These are phyloP conservation scores for Kryptolebias marmoratus DNA, from an alignment of 2,113 vertebrate genomes.

Conservation along the genomic window DNA sequence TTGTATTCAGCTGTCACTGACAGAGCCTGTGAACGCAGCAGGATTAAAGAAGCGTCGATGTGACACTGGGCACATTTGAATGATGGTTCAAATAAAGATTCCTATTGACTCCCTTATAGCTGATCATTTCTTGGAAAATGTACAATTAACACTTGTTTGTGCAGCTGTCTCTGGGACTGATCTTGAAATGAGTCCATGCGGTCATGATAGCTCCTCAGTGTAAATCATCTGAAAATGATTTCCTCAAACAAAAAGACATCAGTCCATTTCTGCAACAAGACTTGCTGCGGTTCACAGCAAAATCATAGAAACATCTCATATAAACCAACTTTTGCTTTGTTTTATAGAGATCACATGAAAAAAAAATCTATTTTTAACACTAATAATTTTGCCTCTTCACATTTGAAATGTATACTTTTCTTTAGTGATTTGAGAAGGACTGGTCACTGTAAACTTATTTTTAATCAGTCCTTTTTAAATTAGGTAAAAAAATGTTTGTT, in stretches of 20 bases:
- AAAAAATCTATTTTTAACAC: background rate
- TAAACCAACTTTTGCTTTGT: background rate
- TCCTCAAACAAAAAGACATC: background rate
- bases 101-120: slow-evolving; percentile 31
- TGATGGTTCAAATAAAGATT: slow-evolving; percentile 40
- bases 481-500: no score
- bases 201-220: background rate
- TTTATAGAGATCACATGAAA: background rate
- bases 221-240: background rate
- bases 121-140: slow-evolving; percentile 41
- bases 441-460: no score
- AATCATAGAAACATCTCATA: background rate
- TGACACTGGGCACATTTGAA: slow-evolving; percentile 32
- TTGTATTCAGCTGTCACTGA: slow-evolving; percentile 58
- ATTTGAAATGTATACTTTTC: no score
- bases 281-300: background rate
- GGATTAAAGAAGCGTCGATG: slow-evolving; percentile 35
- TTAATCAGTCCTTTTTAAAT: no score
- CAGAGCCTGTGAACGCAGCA: slow-evolving; percentile 41
- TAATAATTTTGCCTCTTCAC: no score
- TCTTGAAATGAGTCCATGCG: slow-evolving; percentile 6
- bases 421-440: no score
- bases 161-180: slow-evolving; percentile 22
- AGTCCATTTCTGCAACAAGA: no score
- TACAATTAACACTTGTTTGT: slow-evolving; percentile 45